Conservation (phyloP, 2,888 invertebrate species). For the Hesperia comma region DNA sequence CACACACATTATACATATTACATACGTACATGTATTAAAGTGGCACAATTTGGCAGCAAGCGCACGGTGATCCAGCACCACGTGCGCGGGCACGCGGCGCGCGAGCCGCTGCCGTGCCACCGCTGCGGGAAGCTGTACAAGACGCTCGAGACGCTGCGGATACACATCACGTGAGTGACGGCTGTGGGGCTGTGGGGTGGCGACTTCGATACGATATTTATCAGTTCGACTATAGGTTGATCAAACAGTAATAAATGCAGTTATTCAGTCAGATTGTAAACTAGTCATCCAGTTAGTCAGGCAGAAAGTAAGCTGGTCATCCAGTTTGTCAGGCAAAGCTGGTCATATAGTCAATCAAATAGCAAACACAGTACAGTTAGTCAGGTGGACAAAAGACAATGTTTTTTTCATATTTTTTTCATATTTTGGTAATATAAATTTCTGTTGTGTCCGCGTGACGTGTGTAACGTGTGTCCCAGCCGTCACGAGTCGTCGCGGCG, state of each 20-base stretch:
- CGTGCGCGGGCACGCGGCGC: conserved; percentile 57
- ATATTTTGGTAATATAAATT: no score
- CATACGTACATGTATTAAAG: no score
- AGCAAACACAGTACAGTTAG: no score
- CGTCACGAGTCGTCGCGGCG: conserved; percentile 67
- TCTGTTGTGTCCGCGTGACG: background rate
- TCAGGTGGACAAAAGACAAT: no score
- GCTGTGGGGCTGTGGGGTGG: no score
- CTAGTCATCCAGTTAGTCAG: background rate
- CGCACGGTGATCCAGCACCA: conserved; percentile 77
- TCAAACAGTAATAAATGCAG: background rate
- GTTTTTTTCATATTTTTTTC: no score
- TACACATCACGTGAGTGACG: conserved; percentile 71
- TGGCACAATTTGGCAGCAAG: no score
- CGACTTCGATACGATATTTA: no score
- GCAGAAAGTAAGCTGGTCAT: background rate
- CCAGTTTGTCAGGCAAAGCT: no score
- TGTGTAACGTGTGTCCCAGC: conserved; percentile 46
- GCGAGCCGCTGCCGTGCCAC: conserved; percentile 63
- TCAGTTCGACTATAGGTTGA: background rate
- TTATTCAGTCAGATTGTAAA: background rate
- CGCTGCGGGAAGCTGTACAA: conserved; percentile 72
- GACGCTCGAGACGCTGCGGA: conserved; percentile 65
- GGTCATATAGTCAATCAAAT: no score
- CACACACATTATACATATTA: no score